Evolutionary conservation across 2,888 invertebrate genomes (phyloP).

Genomic region (Scaptomyza flava): DNA sequence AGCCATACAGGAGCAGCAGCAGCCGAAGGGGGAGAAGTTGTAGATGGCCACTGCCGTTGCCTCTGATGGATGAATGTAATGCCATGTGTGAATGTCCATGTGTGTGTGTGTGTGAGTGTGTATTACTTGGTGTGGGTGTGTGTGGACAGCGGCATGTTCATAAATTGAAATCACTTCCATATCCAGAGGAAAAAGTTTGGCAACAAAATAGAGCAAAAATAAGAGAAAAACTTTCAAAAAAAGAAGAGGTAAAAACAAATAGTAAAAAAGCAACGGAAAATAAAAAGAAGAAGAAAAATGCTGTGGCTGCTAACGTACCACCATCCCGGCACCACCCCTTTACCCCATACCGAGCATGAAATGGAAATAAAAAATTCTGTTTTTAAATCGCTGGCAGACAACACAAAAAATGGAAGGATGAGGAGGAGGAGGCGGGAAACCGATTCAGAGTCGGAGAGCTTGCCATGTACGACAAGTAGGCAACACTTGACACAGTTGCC

Average conservation of each 20-base stretch:
- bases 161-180: slow-evolving; percentile 84
- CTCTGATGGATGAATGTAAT: slow-evolving; percentile 66
- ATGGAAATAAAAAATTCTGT: slow-evolving; percentile 75
- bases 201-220: slow-evolving; percentile 69
- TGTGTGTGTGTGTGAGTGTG: slow-evolving; percentile 21
- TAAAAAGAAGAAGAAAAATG: slow-evolving; percentile 20
- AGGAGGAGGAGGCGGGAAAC: background rate
- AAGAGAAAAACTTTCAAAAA: slow-evolving; percentile 8
- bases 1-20: slow-evolving; percentile 10
- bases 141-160: slow-evolving; percentile 81
- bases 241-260: slow-evolving; percentile 9
- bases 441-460: slow-evolving; percentile 22
- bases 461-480: slow-evolving; percentile 78
- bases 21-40: slow-evolving; percentile 7
- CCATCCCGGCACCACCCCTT: background rate
- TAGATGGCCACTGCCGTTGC: slow-evolving; percentile 45
- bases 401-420: background rate
- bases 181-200: slow-evolving; percentile 76
- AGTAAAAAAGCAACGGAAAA: slow-evolving; percentile 21
- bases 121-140: slow-evolving; percentile 46
- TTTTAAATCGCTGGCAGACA: slow-evolving; percentile 63
- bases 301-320: slow-evolving; percentile 34
- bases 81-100: slow-evolving; percentile 47
- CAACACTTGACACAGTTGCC: slow-evolving; percentile 82
- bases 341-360: slow-evolving; percentile 2